Percentiles rank a stretch among this genome's conserved stretches.
Conservation (phyloP, 2,113 vertebrate species). For the Chlorodrepanis virens region DNA sequence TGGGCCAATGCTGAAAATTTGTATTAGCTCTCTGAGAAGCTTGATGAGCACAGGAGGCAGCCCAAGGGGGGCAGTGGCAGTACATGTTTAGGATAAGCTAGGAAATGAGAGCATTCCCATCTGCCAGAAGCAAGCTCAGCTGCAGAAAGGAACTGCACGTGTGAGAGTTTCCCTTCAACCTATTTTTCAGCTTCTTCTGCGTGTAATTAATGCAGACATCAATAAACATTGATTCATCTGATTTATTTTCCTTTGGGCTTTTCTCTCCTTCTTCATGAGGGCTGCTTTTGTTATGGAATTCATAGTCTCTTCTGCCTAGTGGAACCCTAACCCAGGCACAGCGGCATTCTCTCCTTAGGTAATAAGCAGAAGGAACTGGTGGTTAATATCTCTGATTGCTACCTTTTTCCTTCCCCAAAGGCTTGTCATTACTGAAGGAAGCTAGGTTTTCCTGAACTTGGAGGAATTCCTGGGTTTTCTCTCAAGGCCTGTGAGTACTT, state of each 20-base stretch:
- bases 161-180: background rate
- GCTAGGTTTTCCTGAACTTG: background rate
- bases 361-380: background rate
- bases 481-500: background rate
- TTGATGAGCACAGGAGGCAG: rapidly evolving
- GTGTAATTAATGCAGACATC: rapidly evolving
- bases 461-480: background rate
- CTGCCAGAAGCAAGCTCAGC: background rate
- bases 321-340: background rate
- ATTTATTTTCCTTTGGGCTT: background rate
- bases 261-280: background rate
- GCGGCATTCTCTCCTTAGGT: rapidly evolving
- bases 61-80: rapidly evolving
- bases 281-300: background rate
- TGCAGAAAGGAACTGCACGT: background rate
- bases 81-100: rapidly evolving
- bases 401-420: background rate
- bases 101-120: background rate
- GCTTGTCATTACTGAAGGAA: background rate
- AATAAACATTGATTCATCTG: background rate
- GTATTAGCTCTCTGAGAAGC: background rate
- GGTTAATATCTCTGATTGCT: background rate
- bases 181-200: background rate
- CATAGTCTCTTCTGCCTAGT: background rate
- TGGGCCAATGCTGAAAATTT: rapidly evolving